Conservation (phyloP, 2,888 invertebrate species). For the Dicycla oo region DNA sequence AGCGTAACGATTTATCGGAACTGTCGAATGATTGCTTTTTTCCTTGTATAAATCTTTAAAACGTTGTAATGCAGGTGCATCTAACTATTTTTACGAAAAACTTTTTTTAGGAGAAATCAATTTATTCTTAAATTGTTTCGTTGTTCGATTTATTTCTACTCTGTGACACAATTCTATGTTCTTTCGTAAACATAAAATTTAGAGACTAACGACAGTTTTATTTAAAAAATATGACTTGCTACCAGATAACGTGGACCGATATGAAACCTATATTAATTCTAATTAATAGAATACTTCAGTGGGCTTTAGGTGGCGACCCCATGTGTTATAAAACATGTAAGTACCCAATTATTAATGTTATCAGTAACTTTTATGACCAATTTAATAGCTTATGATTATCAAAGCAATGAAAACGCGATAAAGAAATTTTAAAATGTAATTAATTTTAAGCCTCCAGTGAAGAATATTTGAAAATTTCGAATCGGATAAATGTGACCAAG, state of each 20-base stretch:
- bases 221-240: constrained; percentile 23
- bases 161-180: constrained; percentile 4
- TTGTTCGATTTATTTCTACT: not conserved
- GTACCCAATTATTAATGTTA: constrained; percentile 46
- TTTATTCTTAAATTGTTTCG: constrained; percentile 22
- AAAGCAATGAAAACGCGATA: constrained; percentile 33
- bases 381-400: constrained; percentile 45
- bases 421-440: constrained; percentile 42
- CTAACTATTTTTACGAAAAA: not conserved
- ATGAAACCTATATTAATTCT: constrained; percentile 42
- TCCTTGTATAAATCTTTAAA: constrained; percentile 16
- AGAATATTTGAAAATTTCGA: constrained; percentile 8
- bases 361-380: constrained; percentile 46
- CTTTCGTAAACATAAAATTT: constrained; percentile 1
- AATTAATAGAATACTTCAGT: constrained; percentile 48
- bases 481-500: constrained; percentile 5
- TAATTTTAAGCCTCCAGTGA: constrained; percentile 10
- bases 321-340: constrained; percentile 52
- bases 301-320: constrained; percentile 27
- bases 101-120: not conserved
- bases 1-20: constrained; percentile 73
- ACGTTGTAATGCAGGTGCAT: constrained; percentile 35
- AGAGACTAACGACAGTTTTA: constrained; percentile 34
- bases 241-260: constrained; percentile 22
- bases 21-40: constrained; percentile 62